phyloP scores from a whole-genome alignment of 1,140 invertebrate genomes.

The Heterodera schachtii region DNA sequence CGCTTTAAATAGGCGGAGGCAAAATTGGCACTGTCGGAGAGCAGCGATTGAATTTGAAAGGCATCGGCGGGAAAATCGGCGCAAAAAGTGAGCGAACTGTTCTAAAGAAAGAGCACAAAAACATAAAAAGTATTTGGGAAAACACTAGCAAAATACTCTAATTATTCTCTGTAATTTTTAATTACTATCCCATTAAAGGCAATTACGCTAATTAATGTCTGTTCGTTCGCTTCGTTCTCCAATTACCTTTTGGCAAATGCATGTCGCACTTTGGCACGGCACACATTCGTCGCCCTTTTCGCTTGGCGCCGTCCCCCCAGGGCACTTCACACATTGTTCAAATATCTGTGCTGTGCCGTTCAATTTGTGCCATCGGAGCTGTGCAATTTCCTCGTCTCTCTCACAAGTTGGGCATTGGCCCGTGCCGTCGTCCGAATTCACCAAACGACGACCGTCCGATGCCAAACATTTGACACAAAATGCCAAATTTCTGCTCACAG shows the following conservation, averaged over 20 bases:
- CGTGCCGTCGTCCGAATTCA: neutral
- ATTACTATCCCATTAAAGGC: no score
- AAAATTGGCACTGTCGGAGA: constrained; percentile 15
- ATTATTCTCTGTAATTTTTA: no score
- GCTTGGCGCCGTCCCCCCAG: constrained; percentile 22
- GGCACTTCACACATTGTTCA: constrained; percentile 36
- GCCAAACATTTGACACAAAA: constrained; percentile 21
- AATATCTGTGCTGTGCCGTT: neutral
- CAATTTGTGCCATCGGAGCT: neutral
- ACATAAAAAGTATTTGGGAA: neutral
- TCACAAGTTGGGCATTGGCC: constrained; percentile 26
- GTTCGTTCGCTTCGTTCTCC: no score
- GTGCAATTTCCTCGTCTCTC: constrained; percentile 5
- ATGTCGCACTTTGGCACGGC: constrained; percentile 36
- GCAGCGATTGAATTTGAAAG: constrained; percentile 13
- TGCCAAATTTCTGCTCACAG: constrained; percentile 17
- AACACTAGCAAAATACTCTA: no score
- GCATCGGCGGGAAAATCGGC: neutral
- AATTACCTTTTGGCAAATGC: constrained; percentile 37
- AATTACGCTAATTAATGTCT: no score
- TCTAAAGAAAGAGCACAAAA: constrained; percentile 23
- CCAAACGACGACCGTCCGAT: neutral
- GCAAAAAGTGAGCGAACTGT: constrained; percentile 7
- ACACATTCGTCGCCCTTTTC: constrained; percentile 20
- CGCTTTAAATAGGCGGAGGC: constrained; percentile 32